phyloP scores from a whole-genome alignment of 2,797 vertebrate genomes.

The Enteromius anoplus region DNA sequence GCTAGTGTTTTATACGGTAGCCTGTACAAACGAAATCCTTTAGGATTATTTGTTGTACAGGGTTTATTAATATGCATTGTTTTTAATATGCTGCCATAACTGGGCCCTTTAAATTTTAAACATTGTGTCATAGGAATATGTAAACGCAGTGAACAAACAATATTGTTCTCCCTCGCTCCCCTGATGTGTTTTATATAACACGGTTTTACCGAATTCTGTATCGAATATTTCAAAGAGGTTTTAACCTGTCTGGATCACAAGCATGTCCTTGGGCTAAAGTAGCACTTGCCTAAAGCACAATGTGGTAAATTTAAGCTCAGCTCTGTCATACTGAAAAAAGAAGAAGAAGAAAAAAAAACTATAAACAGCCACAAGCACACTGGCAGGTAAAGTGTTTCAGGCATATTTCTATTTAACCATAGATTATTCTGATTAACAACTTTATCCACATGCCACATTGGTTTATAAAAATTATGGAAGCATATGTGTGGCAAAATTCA shows the following conservation, averaged over 20 bases:
- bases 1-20: too few relatives aligned
- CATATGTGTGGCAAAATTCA: too few relatives aligned
- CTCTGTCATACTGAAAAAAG: background rate
- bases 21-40: too few relatives aligned
- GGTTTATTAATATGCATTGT: background rate
- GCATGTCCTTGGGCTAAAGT: constrained; percentile 7
- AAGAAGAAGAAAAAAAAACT: background rate
- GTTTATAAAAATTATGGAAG: too few relatives aligned
- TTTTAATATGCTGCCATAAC: background rate
- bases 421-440: background rate
- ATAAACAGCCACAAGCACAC: constrained; percentile 5
- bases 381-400: background rate
- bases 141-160: background rate
- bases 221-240: constrained; percentile 17
- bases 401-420: background rate
- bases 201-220: background rate
- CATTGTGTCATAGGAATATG: background rate
- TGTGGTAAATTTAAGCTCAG: background rate
- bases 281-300: background rate
- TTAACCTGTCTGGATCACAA: constrained; percentile 22
- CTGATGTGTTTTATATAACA: background rate
- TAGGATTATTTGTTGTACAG: background rate
- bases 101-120: background rate
- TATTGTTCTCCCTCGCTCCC: background rate
- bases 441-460: too few relatives aligned